A percentile compares a stretch with the other conserved stretches of the same genome.
Conservation (phyloP, 2,113 vertebrate species). For the Romanogobio albipinnatus region DNA sequence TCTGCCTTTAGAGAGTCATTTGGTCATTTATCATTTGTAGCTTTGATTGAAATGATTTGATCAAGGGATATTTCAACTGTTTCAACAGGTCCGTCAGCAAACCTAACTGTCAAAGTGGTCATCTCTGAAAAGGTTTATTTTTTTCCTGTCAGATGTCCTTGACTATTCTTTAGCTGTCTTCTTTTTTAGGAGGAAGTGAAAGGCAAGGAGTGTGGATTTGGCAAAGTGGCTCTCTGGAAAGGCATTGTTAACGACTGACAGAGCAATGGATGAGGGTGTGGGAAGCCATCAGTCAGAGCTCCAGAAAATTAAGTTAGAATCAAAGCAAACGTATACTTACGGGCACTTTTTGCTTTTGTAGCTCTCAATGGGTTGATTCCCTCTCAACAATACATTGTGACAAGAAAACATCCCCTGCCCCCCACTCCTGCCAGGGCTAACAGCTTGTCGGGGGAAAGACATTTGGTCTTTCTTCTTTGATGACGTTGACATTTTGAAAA, state of each 20-base stretch:
- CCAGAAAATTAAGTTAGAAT: slow-evolving; percentile 67
- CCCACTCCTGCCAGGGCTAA: background rate
- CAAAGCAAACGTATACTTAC: slow-evolving; percentile 68
- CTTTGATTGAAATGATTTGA: background rate
- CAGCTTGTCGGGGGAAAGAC: slow-evolving; percentile 26
- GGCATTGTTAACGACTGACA: slow-evolving; percentile 68
- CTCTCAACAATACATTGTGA: slow-evolving; percentile 42
- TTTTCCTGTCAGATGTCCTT: slow-evolving; percentile 50
- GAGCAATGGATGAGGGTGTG: slow-evolving; percentile 69
- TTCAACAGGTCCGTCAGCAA: background rate
- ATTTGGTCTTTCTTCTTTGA: slow-evolving; percentile 49
- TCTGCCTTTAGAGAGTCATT: background rate
- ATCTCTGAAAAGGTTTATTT: slow-evolving; percentile 7
- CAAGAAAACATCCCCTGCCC: slow-evolving; percentile 17
- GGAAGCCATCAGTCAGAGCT: slow-evolving; percentile 59
- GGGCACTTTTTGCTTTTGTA: slow-evolving; percentile 52
- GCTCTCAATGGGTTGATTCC: slow-evolving; percentile 62
- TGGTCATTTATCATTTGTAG: background rate
- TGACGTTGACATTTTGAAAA: slow-evolving; percentile 55
- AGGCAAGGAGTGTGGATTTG: slow-evolving; percentile 58
- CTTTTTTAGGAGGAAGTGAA: slow-evolving; percentile 41
- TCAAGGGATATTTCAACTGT: background rate
- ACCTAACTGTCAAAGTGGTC: background rate
- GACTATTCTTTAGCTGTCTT: slow-evolving; percentile 46
- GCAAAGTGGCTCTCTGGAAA: slow-evolving; percentile 67